Conservation (phyloP, 2,797 vertebrate genomes). For the Melanotaenia pygmaea region DNA sequence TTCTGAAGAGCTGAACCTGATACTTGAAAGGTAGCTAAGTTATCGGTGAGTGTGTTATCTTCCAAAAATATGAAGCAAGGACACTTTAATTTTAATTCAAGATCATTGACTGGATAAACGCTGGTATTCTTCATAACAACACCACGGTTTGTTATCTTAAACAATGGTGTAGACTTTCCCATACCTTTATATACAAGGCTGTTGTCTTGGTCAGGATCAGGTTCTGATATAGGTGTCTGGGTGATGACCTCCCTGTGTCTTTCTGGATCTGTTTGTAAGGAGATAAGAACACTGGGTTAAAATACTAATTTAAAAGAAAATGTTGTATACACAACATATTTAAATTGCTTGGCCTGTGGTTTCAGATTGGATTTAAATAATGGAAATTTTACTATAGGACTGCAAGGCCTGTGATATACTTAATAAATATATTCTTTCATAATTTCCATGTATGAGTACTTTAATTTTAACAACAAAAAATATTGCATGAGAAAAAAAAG, state of each 20-base stretch:
- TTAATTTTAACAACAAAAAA: no score
- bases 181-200: conserved; percentile 81
- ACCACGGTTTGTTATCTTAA: background rate
- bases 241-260: conserved; percentile 62
- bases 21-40: background rate
- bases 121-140: background rate
- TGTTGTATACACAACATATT: background rate
- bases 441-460: no score
- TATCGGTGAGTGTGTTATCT: background rate
- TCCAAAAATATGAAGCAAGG: background rate
- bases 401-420: no score
- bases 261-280: conserved; percentile 54
- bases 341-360: no score
- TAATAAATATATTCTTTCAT: no score
- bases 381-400: no score
- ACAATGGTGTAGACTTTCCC: background rate
- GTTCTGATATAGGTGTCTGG: conserved; percentile 56
- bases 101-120: background rate
- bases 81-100: background rate
- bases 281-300: conserved; percentile 5
- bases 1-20: background rate
- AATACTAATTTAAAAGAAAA: background rate
- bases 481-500: no score
- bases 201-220: conserved; percentile 68
- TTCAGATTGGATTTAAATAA: no score